phyloP scores from a whole-genome alignment of 1,140 invertebrate genomes.

The Megalopta genalis region DNA sequence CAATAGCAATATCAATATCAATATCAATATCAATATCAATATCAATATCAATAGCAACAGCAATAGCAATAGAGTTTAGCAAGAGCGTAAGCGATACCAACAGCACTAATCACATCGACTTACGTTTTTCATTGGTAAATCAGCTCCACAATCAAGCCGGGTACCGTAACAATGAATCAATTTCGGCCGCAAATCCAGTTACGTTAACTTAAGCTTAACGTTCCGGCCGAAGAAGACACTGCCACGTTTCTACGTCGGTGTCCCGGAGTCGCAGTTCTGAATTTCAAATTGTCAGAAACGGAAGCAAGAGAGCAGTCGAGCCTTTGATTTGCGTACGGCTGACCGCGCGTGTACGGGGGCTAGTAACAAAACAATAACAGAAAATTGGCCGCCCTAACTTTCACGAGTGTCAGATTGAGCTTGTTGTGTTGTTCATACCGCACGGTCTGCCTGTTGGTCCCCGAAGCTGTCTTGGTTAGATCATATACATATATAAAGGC shows the following conservation, averaged over 20 bases:
- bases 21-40: too few species aligned
- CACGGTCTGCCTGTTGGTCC: not conserved
- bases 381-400: slow-evolving; percentile 30
- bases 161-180: not conserved
- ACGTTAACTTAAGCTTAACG: not conserved
- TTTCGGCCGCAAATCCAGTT: slow-evolving; percentile 2
- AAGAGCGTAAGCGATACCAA: too few species aligned
- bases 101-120: too few species aligned
- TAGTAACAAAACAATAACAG: slow-evolving; percentile 24
- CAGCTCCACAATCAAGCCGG: too few species aligned
- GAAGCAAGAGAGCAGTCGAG: not conserved
- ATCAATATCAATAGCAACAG: too few species aligned
- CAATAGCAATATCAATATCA: too few species aligned
- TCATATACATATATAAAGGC: not conserved
- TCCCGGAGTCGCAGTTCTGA: not conserved
- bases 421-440: slow-evolving; percentile 9
- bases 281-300: slow-evolving; percentile 9
- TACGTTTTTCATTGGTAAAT: not conserved
- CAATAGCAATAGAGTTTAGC: too few species aligned
- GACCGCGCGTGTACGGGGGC: slow-evolving; percentile 1
- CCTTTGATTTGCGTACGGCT: slow-evolving; percentile 19
- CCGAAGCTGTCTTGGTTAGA: not conserved
- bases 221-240: slow-evolving; percentile 4
- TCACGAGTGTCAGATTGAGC: slow-evolving; percentile 14
- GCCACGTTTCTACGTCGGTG: too few species aligned